These are phyloP conservation scores for Chloroclysta siterata DNA, from an alignment of 2,888 invertebrate genomes.

Conservation along the genomic window DNA sequence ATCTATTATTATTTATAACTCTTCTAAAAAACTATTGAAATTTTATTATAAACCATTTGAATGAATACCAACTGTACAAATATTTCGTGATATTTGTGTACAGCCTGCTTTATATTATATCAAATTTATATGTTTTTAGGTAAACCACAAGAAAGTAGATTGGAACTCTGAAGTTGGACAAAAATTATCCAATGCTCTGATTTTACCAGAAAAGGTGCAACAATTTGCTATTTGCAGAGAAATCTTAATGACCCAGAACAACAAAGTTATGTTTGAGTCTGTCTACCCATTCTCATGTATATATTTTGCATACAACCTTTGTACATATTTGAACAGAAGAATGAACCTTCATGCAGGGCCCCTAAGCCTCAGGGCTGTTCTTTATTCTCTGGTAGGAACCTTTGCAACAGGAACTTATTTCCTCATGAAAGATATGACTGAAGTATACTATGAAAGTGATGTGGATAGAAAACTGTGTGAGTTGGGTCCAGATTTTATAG, in stretches of 20 bases:
- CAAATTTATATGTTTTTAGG: conserved; percentile 60
- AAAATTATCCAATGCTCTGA: conserved; percentile 86
- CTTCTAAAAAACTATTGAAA: too few species aligned
- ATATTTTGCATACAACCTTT: conserved; percentile 80
- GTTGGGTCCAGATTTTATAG: conserved; percentile 86
- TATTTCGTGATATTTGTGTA: too few species aligned
- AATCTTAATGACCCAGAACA: conserved; percentile 86
- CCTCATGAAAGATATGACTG: conserved; percentile 87
- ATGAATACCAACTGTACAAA: too few species aligned
- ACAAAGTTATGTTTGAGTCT: conserved; percentile 85
- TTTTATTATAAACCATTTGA: too few species aligned
- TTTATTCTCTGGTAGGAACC: conserved; percentile 84
- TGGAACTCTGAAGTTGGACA: conserved; percentile 87
- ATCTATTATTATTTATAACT: too few species aligned
- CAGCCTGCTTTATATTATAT: too few species aligned
- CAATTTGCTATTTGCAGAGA: conserved; percentile 92
- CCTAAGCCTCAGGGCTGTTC: conserved; percentile 61
- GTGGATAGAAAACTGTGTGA: conserved; percentile 87
- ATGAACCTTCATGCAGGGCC: conserved; percentile 85
- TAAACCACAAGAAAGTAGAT: conserved; percentile 86
- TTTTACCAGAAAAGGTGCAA: conserved; percentile 91
- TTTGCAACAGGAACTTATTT: conserved; percentile 86
- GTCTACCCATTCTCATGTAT: conserved; percentile 78
- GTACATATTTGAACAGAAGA: conserved; percentile 79
- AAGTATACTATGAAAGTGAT: conserved; percentile 85